These are phyloP conservation scores for Pangasius sanitwongsei DNA, from an alignment of 2,797 vertebrate species.

Conservation along the genomic window DNA sequence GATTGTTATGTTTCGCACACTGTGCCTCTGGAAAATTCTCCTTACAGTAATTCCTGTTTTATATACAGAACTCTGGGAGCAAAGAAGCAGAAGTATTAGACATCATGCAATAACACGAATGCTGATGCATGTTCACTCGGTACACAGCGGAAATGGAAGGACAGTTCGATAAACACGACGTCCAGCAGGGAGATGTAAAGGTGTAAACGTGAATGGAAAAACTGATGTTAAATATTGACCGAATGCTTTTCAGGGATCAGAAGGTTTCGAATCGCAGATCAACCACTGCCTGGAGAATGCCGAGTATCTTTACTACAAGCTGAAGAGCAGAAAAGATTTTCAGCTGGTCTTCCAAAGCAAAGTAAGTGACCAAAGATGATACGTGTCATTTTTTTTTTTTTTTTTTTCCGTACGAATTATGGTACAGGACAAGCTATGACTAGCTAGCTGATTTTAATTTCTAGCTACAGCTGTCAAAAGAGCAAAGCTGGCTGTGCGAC, in stretches of 20 bases:
- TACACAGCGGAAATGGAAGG: background rate
- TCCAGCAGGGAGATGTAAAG: background rate
- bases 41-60: background rate
- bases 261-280: conserved; percentile 74
- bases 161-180: too few relatives aligned
- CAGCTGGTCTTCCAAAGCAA: conserved; percentile 73
- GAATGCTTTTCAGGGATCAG: conserved; percentile 65
- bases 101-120: background rate
- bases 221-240: background rate
- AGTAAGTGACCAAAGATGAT: conserved; percentile 55
- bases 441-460: background rate
- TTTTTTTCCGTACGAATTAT: too few relatives aligned
- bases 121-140: background rate
- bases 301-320: conserved; percentile 73
- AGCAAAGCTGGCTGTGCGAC: background rate
- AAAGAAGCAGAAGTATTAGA: background rate
- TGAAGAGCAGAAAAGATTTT: conserved; percentile 74
- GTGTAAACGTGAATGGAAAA: background rate
- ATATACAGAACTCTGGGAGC: background rate
- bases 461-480: background rate
- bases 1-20: background rate
- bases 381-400: background rate
- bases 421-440: background rate
- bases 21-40: background rate
- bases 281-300: conserved; percentile 77